Evolutionary conservation across 92 coral and sea anemone species (phyloP), one percentile per base, ranked within the genome.

Genomic region (Epizoanthus stellaris): DNA sequence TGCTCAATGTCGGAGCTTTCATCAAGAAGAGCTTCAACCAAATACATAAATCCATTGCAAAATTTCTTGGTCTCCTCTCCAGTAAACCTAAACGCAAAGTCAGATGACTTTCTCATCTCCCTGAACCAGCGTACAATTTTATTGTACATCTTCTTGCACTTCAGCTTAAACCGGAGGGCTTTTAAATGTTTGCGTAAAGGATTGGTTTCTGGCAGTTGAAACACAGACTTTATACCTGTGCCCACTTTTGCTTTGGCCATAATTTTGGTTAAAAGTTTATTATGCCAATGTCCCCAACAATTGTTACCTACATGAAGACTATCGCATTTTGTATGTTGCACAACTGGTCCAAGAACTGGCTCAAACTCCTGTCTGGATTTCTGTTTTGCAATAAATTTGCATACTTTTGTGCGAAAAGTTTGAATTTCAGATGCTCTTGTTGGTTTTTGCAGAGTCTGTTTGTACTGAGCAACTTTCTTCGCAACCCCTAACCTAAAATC

Each of bases 261-360:
- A 64, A 89, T 89, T 83, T 86, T 88, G 77, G 84, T 86, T n/a
- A 92, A 86, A 76, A 89, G 69, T 70, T 83, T 54, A 34, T 89
- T 85, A 77, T 89, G 89, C 92, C 95, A 89, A 65, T 92, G 95
- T 72, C 92, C 85, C 95, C 93, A 89, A 60, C 93, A 89, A 73
- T 89, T 89, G 82, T 87, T 92, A 30, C 91, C 89, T 56, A 92
- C 82, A 70, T 88, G 94, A 5, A 91, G 90, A 64, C 81, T 91
- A 30, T 91, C 91, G 73, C 87, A 80, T 70, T 91, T 91, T 34
- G 89, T 85, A 74, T 87, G 74, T 58, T 84, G 91, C 57, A 87
- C 87, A 47, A 91, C 34, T 0, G 91, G 94, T 8, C 94, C 94
- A 59, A 85, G 80, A 73, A 91, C 25, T 76, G 94, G 83, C 86